Percentiles rank a stretch among this genome's conserved stretches.
Conservation (phyloP, 2,113 vertebrate genomes). For the Mus musculus region GRCm39 chr14:85405001-85405500, state of each 20-base stretch:
- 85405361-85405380: neutral
- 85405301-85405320: neutral
- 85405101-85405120: neutral
- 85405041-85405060: neutral
- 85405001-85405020: neutral
- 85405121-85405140: neutral
- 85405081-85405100: neutral
- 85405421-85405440: neutral
- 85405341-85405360: no score
- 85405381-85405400: neutral
- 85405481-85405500: neutral
- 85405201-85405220: neutral
- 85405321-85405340: neutral
- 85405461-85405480: neutral
- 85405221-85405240: neutral
- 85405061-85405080: neutral
- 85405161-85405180: neutral
- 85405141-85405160: neutral
- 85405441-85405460: no score
- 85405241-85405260: neutral
- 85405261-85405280: neutral
- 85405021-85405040: no score
- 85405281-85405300: neutral
- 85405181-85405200: neutral
- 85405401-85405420: neutral